Evolutionary conservation across 2,888 invertebrate genomes (phyloP).

Genomic region (Platypus cylindrus): DNA sequence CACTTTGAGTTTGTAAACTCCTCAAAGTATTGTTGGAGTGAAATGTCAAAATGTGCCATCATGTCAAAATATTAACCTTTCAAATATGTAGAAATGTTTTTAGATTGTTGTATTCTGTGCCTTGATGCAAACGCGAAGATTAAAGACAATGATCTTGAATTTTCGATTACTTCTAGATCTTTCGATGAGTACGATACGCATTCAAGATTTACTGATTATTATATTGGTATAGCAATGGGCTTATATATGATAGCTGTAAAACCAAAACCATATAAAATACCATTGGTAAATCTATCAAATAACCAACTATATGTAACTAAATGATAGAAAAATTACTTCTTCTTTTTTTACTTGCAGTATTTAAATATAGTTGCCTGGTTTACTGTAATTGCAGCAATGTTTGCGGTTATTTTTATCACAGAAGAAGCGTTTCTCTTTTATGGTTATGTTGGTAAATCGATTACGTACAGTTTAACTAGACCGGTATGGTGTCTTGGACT

Average conservation of each 20-base stretch:
- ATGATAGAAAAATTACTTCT: neutral
- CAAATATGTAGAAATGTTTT: too few relatives aligned
- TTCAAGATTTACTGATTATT: slow-evolving; percentile 15
- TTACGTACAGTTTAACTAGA: slow-evolving; percentile 9
- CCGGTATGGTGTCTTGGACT: slow-evolving; percentile 14
- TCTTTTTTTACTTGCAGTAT: slow-evolving; percentile 5
- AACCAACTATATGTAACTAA: neutral
- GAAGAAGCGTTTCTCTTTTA: slow-evolving; percentile 7
- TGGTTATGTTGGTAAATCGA: slow-evolving; percentile 4
- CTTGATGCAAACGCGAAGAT: too few relatives aligned
- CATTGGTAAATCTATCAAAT: slow-evolving; percentile 1
- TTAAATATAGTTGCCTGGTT: slow-evolving; percentile 10
- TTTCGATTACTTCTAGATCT: neutral
- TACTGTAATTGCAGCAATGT: slow-evolving; percentile 3
- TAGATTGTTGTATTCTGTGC: too few relatives aligned
- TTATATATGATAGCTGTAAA: slow-evolving; percentile 12
- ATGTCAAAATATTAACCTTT: too few relatives aligned
- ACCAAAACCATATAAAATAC: slow-evolving; percentile 4
- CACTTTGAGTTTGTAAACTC: too few relatives aligned
- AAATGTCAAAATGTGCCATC: too few relatives aligned
- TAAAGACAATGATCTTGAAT: neutral
- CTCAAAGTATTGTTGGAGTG: too few relatives aligned
- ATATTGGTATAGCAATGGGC: slow-evolving; percentile 15
- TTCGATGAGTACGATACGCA: slow-evolving; percentile 16
- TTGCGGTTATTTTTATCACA: slow-evolving; percentile 1